Base-by-base conservation (phyloP, 2,797 vertebrate genomes). In the Graptemys geographica region DNA sequence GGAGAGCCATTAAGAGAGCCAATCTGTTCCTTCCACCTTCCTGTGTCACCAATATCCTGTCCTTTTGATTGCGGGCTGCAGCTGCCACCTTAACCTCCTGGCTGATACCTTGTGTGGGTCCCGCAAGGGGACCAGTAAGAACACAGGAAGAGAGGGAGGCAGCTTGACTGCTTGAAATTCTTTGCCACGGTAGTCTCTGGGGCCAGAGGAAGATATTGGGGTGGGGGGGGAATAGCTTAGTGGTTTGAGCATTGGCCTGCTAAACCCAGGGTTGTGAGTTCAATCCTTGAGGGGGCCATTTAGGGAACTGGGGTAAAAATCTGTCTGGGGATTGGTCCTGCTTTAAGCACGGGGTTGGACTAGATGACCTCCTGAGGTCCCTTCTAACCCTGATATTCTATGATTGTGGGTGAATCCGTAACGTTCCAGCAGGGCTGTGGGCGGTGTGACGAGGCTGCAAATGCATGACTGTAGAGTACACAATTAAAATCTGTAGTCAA, bases 401-500 rank as follows among this genome's bases (percentile, higher is more conserved):
- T 41, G 44, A 44, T 44, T 47, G 57, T 4, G 62, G 72, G 85
- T 28, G 65, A 96, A 96, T 84, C 93, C 87, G 82, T 85, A 86
- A 72, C 84, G 86, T 88, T 86, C 72, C 78, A 91, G 31, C 41
- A 57, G 57, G 33, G 74, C 69, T 52, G 82, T 79, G 55, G 49
- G 83, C 47, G 72, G 81, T 90, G 86, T 89, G 87, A 93, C 33
- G 12, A 27, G 89, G 83, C 84, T 95, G 82, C 82, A 95, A 95
- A 69, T 4, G 7, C 23, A n/a, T 9, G 51, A 27, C 44, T 90
- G 76, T 49, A 89, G 90, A 88, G 72, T 28, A 49, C 28, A 0
- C 52, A 53, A 76, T 85, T 94, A 84, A 86, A 87, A 95, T 92
- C 94, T 86, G 69, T 49, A 19, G 16, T 93, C 90, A 59, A 72